Evolutionary conservation across 2,888 invertebrate species (phyloP), one percentile per base, ranked within the genome.

Genomic region (Andricus quercusramuli): DNA sequence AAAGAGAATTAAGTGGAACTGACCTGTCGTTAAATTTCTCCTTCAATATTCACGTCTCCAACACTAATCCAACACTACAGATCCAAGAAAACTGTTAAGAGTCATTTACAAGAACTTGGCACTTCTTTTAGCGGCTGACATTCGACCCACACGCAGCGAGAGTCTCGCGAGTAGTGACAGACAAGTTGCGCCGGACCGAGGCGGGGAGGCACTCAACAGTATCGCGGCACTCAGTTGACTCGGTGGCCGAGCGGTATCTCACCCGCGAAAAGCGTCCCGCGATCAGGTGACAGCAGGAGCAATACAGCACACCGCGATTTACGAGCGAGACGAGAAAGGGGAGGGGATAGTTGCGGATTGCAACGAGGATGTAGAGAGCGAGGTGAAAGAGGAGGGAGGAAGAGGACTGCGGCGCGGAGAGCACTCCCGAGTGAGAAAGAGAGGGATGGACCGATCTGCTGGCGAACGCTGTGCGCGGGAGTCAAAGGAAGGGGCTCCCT

Each of bases 241-340:
- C 89, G 88, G 89, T 87, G 88, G 88, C 88, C 87, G 86, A 90
- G 89, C 88, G 89, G 88, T 90, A 90, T 91, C 89, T 90, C 91
- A 91, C 88, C 90, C 90, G 88, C 91, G 91, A 91, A 90, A 90
- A 91, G 88, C 88, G 90, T 91, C 88, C 89, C 91, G 89, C 89
- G 90, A 91, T 91, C 91, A 90, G 91, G 90, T 91, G 91, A 91
- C 91, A 88, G 88, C 88, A 86, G 85, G 83, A 86, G 86, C 85
- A 47, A 81, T 79, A 81, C 82, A 81, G 78, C 80, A 82, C 87
- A 87, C 87, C 86, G 85, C 82, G 86, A 86, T 86, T 82, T 85
- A 85, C 86, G 78, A 64, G 79, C 74, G 77, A 79, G 82, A 85
- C 82, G 82, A 84, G 78, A 74, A 79, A 41, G 80, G 65, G 80